phyloP scores from a whole-genome alignment of 2,888 invertebrate genomes.

The Clanis bilineata region DNA sequence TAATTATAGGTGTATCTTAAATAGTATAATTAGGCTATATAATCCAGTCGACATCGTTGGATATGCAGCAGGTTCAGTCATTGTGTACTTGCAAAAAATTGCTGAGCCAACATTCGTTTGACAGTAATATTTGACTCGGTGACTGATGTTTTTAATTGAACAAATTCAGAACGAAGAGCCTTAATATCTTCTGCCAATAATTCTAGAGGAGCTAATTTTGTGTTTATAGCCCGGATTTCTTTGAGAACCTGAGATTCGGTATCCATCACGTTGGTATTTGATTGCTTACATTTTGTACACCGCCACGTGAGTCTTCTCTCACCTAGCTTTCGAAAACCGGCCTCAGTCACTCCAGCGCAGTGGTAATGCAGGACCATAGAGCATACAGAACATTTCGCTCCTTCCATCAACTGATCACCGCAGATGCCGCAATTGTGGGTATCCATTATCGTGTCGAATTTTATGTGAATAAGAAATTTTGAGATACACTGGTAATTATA shows the following conservation, averaged over 20 bases:
- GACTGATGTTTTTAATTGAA: neutral
- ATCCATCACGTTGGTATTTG: neutral
- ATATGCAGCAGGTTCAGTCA: too few species aligned
- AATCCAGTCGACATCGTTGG: too few species aligned
- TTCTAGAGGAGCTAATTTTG: neutral
- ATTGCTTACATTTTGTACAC: neutral
- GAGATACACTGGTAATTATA: neutral
- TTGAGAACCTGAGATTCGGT: neutral
- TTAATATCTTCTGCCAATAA: neutral
- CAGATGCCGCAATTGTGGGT: neutral
- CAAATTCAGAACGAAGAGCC: neutral
- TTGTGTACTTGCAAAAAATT: too few species aligned
- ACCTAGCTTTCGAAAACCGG: neutral
- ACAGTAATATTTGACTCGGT: neutral
- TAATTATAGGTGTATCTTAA: too few species aligned
- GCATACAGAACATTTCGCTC: neutral
- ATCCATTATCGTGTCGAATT: neutral
- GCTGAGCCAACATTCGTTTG: too few species aligned
- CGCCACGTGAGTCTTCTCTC: neutral
- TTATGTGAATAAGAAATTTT: neutral
- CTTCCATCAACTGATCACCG: neutral
- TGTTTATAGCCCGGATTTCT: neutral
- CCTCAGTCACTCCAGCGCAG: neutral
- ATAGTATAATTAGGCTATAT: too few species aligned
- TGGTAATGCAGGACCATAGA: neutral